These are phyloP conservation scores for Daphoenositta chrysoptera DNA, from an alignment of 2,113 vertebrate genomes.

Conservation along the genomic window DNA sequence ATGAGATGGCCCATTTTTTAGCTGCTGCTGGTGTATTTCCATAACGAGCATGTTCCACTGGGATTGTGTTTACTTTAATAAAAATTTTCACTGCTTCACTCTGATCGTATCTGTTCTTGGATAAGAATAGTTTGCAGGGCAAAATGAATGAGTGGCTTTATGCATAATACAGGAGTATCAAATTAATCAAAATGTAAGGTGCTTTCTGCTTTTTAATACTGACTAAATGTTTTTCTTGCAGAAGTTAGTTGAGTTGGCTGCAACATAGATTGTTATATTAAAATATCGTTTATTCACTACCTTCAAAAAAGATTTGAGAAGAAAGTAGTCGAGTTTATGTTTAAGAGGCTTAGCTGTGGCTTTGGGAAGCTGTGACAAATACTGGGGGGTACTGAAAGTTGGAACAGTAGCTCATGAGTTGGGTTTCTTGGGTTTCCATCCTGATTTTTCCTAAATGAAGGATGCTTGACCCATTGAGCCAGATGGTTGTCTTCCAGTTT, in stretches of 20 bases:
- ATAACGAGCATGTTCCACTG: conserved; percentile 11
- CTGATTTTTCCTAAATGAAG: accelerated
- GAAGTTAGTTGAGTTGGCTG: not conserved
- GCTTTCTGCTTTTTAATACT: conserved; percentile 48
- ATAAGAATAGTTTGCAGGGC: conserved; percentile 51
- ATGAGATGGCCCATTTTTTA: conserved; percentile 14
- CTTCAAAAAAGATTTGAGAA: not conserved
- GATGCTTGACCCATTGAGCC: not conserved
- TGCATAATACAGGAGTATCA: conserved; percentile 50
- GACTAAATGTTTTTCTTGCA: conserved; percentile 33
- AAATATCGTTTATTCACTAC: not conserved
- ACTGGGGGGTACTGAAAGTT: not conserved
- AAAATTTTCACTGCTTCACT: conserved; percentile 27
- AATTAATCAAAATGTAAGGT: conserved; percentile 62
- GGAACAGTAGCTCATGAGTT: not conserved
- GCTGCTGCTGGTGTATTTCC: not conserved
- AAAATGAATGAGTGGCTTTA: conserved; percentile 49
- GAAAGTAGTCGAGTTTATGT: not conserved
- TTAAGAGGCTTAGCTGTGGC: not conserved
- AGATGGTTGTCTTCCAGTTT: not conserved
- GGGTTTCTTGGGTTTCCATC: not conserved
- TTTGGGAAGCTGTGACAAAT: not conserved
- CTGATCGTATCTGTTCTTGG: conserved; percentile 44
- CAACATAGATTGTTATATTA: not conserved
- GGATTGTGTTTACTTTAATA: conserved; percentile 62